Evolutionary conservation across 2,113 vertebrate genomes (phyloP).

Genomic region (Perca flavescens): DNA sequence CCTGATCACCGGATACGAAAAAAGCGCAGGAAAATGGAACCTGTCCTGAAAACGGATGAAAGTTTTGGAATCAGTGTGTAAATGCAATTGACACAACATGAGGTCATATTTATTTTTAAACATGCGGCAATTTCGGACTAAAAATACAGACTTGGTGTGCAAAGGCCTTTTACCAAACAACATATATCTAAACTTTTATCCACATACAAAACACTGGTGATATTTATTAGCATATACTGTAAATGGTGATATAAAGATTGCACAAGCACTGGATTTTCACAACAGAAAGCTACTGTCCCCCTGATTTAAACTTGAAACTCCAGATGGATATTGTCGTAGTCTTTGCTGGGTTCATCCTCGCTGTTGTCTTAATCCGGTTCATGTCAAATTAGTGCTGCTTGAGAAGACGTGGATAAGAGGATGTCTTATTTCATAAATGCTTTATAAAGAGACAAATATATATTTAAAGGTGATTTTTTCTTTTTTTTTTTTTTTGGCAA

Average conservation of each 20-base stretch:
- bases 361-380: conserved; percentile 32
- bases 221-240: background rate
- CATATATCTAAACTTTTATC: background rate
- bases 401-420: conserved; percentile 24
- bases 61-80: no score
- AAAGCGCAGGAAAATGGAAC: no score
- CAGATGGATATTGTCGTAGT: conserved; percentile 17
- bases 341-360: conserved; percentile 16
- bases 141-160: no score
- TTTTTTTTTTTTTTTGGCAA: conserved; percentile 13
- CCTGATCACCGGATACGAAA: no score
- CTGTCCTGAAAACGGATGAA: no score
- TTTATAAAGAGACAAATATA: conserved; percentile 72
- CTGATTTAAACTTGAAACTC: conserved; percentile 20
- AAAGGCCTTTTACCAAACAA: background rate
- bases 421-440: conserved; percentile 65
- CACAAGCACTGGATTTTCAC: background rate
- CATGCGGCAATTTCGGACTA: no score
- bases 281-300: background rate
- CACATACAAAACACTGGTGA: conserved; percentile 8
- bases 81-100: no score
- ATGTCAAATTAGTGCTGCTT: conserved; percentile 69
- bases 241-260: background rate
- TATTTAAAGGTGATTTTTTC: conserved; percentile 38
- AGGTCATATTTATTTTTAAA: no score